Evolutionary conservation across 1,140 invertebrate genomes (phyloP).

Genomic region (Mycetomoellerius zeteki): DNA sequence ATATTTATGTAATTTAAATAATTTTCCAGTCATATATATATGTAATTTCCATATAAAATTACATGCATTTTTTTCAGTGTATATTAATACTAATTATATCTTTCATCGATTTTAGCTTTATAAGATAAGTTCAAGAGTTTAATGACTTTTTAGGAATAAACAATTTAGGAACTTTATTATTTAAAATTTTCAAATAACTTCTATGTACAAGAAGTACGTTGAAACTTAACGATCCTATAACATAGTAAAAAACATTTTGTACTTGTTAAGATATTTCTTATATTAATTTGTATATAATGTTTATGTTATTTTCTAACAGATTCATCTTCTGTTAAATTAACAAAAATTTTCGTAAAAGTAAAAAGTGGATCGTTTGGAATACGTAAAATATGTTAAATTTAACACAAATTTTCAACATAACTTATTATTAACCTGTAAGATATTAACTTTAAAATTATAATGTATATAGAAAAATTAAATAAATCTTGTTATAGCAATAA

Average conservation of each 20-base stretch:
- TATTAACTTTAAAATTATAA: conserved; percentile 1
- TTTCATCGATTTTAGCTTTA: background rate
- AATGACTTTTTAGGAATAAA: background rate
- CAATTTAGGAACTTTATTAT: background rate
- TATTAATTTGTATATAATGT: no score
- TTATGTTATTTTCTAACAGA: no score
- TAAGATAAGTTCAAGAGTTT: background rate
- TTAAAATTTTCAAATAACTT: background rate
- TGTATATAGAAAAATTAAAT: background rate
- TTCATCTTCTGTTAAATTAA: no score
- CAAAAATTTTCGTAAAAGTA: no score
- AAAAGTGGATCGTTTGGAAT: no score
- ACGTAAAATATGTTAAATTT: no score
- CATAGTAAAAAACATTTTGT: no score
- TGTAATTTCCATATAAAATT: no score
- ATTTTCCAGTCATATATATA: no score
- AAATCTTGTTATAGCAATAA: background rate
- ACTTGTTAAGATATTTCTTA: no score
- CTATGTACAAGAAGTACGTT: background rate
- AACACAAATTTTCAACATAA: background rate
- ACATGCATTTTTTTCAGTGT: no score
- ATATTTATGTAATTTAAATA: no score
- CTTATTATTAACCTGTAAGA: background rate
- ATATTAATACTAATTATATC: background rate
- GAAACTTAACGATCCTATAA: background rate